Base-by-base conservation (phyloP, 2,113 vertebrate species). In the Myotis brandtii region DNA sequence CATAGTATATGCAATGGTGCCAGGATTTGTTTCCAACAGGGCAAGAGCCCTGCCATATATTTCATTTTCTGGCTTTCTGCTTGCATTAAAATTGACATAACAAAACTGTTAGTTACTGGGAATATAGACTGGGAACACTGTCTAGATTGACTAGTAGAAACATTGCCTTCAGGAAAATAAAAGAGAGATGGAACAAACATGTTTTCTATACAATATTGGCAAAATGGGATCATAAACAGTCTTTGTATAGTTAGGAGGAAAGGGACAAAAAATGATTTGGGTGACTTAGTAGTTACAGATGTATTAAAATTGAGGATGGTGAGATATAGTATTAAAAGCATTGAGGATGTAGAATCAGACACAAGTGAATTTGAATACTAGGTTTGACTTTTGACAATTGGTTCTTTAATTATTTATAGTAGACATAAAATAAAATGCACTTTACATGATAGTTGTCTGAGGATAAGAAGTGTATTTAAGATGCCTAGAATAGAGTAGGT, bases 1-100 rank as follows among this genome's bases (percentile, higher is more conserved):
- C 52, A 34, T 75, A n/a, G 25, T 6, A 4, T 87, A 62, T 9
- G 18, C 40, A 64, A 83, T n/a, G 18, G 25, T 81, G 91, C 85
- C 94, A 95, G 75, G 0, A 18, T 79, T 77, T 69, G 67, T 75
- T 94, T 96, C 91, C 62, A 95, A n/a, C 5, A 56, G 40, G 76
- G 17, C 52, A 43, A 80, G 27, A 64, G 50, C 9, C 6, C 6
- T 90, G 66, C 59, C 66, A 46, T 80, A 11, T 64, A 91, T 72
- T 93, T n/a, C n/a, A 72, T 56, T 91, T 43, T 23, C 56, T 92
- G 94, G 69, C 1, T 48, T 77, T 16, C 79, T 69, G 2, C 30
- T 89, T 94, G 34, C 12, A 34, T 82, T 82, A 73, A 85, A 79
- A 82, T 52, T 59, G 62, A 66, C 10, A 43, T 20, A 84, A 75